These are phyloP conservation scores for Ecdyonurus torrentis DNA, from an alignment of 2,888 invertebrate genomes.

Conservation along the genomic window DNA sequence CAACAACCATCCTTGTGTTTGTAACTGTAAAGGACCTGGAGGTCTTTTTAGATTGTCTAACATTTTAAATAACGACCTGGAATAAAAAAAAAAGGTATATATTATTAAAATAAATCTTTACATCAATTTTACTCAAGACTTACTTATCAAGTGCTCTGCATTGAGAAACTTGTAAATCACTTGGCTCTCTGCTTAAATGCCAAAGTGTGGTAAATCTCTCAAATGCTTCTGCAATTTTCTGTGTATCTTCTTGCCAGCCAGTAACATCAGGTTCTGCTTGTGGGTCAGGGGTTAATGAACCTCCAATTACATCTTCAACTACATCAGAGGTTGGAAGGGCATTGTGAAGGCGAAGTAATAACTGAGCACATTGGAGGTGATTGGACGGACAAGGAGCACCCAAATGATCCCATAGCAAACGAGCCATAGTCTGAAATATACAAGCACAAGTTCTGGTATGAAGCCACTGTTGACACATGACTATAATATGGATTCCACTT, in stretches of 20 bases:
- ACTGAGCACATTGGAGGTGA: conserved; percentile 44
- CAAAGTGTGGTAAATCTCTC: conserved; percentile 50
- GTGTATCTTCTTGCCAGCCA: background rate
- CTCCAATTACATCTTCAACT: conserved; percentile 55
- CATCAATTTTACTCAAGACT: conserved; percentile 11
- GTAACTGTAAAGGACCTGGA: conserved; percentile 37
- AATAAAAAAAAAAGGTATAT: background rate
- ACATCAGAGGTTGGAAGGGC: conserved; percentile 36
- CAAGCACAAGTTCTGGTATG: too few species aligned
- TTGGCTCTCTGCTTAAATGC: conserved; percentile 52
- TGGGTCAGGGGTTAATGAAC: conserved; percentile 28
- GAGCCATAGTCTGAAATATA: conserved; percentile 38
- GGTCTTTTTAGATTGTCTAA: conserved; percentile 45
- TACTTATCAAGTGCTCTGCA: conserved; percentile 43
- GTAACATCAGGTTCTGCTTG: conserved; percentile 4
- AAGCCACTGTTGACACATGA: too few species aligned
- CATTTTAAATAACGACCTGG: conserved; percentile 53
- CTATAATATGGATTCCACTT: too few species aligned
- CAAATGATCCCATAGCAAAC: conserved; percentile 54
- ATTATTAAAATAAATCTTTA: conserved; percentile 1
- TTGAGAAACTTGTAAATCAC: conserved; percentile 18
- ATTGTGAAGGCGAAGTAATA: conserved; percentile 64
- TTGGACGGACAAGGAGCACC: conserved; percentile 36
- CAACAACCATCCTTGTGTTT: conserved; percentile 59
- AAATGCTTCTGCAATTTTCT: conserved; percentile 30